phyloP scores from a whole-genome alignment of 1,140 invertebrate genomes.

The Nasonia vitripennis region DNA sequence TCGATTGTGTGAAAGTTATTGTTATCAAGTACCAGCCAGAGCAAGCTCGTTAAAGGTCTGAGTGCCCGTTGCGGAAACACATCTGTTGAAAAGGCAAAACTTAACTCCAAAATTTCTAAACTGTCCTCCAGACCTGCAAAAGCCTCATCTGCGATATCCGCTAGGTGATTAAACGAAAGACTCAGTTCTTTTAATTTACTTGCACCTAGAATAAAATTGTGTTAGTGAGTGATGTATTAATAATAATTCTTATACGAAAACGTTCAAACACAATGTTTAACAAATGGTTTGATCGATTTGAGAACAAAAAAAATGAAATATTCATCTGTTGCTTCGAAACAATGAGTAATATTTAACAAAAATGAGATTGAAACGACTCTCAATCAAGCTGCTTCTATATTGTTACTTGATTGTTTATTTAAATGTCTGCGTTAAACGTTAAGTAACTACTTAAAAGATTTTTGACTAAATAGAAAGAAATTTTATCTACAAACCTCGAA shows the following conservation, averaged over 20 bases:
- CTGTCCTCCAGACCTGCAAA: conserved; percentile 84
- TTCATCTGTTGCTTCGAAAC: no score
- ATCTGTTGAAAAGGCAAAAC: conserved; percentile 87
- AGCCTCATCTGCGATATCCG: conserved; percentile 84
- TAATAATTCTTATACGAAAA: no score
- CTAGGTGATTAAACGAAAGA: conserved; percentile 91
- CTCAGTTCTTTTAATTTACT: conserved; percentile 88
- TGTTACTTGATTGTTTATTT: no score
- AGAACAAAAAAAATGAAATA: no score
- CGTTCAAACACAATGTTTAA: no score
- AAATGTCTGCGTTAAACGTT: no score
- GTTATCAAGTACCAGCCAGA: conserved; percentile 92
- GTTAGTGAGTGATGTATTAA: neutral
- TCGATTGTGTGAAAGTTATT: conserved; percentile 87
- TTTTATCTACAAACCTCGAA: conserved; percentile 71
- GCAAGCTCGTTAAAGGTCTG: conserved; percentile 81
- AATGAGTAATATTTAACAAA: no score
- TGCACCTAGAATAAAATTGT: conserved; percentile 66
- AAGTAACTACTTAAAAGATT: no score
- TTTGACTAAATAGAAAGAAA: neutral
- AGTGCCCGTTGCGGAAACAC: conserved; percentile 85
- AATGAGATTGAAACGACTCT: no score
- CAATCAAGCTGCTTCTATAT: no score
- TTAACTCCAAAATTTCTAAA: conserved; percentile 89
- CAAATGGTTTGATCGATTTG: no score